Conservation (phyloP, 1,140 invertebrate genomes). For the Atta colombica region DNA sequence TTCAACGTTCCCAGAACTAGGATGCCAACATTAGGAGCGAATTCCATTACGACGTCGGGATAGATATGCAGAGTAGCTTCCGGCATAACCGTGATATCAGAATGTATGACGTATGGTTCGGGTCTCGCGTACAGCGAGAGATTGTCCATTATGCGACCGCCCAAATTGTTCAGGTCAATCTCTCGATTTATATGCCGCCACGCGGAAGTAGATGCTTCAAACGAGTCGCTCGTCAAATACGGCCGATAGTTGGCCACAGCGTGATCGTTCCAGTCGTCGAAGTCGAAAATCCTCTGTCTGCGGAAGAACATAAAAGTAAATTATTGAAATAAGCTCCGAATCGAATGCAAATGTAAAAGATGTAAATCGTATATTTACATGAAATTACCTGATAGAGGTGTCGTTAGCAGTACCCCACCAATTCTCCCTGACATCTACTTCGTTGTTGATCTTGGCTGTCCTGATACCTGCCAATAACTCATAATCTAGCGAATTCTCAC, state of each 20-base stretch:
- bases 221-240: conserved; percentile 92
- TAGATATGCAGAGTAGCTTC: conserved; percentile 94
- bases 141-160: conserved; percentile 93
- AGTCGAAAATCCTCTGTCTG: conserved; percentile 96
- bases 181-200: conserved; percentile 87
- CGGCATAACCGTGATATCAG: conserved; percentile 99
- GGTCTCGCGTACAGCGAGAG: conserved; percentile 90
- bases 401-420: conserved; percentile 97
- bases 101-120: conserved; percentile 93
- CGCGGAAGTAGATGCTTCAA: conserved; percentile 92
- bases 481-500: conserved; percentile 95
- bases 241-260: conserved; percentile 96
- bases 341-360: background rate
- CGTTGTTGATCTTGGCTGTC: conserved; percentile 95
- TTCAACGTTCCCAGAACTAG: conserved; percentile 97
- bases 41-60: conserved; percentile 97
- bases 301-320: background rate
- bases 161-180: conserved; percentile 91
- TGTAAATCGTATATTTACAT: background rate
- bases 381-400: conserved; percentile 88
- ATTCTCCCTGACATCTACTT: conserved; percentile 96
- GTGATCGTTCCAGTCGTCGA: conserved; percentile 99
- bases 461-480: conserved; percentile 96
- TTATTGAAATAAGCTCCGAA: no score
- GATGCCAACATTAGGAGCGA: conserved; percentile 98